Evolutionary conservation across 2,888 invertebrate genomes (phyloP).

Genomic region (Oscheius sp.): DNA sequence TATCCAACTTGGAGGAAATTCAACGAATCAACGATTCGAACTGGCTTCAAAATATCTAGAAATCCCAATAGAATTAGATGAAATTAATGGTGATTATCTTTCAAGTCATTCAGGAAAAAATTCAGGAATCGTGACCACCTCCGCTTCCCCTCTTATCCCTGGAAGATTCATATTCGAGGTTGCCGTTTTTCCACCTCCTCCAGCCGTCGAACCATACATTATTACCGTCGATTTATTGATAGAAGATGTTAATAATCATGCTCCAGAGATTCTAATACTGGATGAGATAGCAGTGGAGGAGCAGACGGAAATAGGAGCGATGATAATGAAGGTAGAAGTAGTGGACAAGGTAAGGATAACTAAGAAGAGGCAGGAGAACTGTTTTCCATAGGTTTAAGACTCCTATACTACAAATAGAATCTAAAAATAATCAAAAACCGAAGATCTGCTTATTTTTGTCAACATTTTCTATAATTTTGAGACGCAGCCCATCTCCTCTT

Average conservation of each 20-base stretch:
- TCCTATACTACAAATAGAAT: no score
- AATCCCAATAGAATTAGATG: conserved; percentile 14
- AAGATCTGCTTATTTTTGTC: no score
- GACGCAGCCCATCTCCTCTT: no score
- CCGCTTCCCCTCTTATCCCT: background rate
- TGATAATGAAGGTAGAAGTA: conserved; percentile 1
- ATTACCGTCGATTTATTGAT: conserved; percentile 2
- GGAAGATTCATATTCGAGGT: conserved; percentile 5
- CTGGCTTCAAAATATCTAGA: background rate
- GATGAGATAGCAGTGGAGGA: conserved; percentile 2
- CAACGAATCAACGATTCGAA: conserved; percentile 7
- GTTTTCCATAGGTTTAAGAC: no score
- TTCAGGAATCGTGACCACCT: conserved; percentile 29
- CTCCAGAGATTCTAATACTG: background rate
- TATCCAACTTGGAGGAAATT: background rate
- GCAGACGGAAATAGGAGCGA: conserved; percentile 3
- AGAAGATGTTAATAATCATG: conserved; percentile 27
- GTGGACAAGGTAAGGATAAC: conserved; percentile 19
- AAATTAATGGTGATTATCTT: background rate
- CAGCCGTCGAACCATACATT: conserved; percentile 3
- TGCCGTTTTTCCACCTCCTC: conserved; percentile 29
- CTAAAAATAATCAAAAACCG: no score
- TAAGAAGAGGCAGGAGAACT: no score
- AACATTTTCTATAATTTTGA: background rate
- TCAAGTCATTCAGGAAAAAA: background rate